Percentiles rank a stretch among this genome's conserved stretches.
Evolutionary conservation across 2,888 invertebrate species (phyloP).

Genomic region (Lepidocyrtinus sp.): DNA sequence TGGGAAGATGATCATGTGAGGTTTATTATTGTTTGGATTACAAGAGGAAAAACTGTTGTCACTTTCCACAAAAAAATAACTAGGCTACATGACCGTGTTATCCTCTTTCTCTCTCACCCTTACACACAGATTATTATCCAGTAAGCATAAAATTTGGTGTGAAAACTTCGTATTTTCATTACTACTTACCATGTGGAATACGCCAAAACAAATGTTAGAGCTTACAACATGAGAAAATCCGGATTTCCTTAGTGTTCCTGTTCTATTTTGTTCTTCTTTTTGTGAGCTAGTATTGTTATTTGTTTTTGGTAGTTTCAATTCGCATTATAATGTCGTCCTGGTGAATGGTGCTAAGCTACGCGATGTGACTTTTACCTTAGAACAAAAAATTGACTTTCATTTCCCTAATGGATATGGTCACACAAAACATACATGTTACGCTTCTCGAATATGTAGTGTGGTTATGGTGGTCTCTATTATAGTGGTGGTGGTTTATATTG

Average conservation of each 20-base stretch:
- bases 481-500: background rate
- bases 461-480: slow-evolving; percentile 7
- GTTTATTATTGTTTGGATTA: slow-evolving; percentile 14
- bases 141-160: slow-evolving; percentile 44
- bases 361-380: background rate
- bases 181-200: background rate
- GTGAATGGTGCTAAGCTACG: background rate
- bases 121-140: slow-evolving; percentile 8
- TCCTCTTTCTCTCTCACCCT: background rate
- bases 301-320: slow-evolving; percentile 11
- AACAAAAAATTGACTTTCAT: slow-evolving; percentile 45
- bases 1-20: slow-evolving; percentile 8
- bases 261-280: slow-evolving; percentile 34
- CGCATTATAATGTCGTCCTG: background rate
- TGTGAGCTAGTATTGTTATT: slow-evolving; percentile 29
- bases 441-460: slow-evolving; percentile 14
- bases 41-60: background rate
- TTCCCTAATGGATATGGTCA: slow-evolving; percentile 50
- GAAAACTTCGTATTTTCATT: slow-evolving; percentile 24
- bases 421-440: slow-evolving; percentile 16
- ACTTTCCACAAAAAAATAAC: background rate
- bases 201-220: background rate
- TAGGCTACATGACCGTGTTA: background rate
- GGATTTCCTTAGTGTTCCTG: slow-evolving; percentile 40
- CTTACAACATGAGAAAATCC: slow-evolving; percentile 31